These are phyloP conservation scores for Amitus sp. DNA, from an alignment of 2,888 invertebrate species.

Conservation along the genomic window DNA sequence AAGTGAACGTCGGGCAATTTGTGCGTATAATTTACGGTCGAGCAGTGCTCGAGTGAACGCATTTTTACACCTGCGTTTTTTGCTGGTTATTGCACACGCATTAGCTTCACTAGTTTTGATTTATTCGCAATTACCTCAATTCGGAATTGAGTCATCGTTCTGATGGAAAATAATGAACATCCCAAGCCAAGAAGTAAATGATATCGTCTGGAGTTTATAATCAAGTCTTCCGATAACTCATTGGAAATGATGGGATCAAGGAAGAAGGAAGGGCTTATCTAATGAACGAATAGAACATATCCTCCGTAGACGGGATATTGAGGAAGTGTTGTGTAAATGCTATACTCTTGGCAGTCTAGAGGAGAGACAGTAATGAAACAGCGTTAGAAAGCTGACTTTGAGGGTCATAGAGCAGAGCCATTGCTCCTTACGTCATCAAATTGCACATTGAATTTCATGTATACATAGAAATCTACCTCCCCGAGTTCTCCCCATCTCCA, in stretches of 20 bases:
- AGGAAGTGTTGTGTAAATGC: constrained; percentile 25
- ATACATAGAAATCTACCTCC: constrained; percentile 15
- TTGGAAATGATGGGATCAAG: constrained; percentile 1
- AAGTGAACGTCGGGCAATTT: too few relatives aligned
- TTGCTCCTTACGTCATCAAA: constrained; percentile 32
- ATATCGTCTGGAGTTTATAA: too few relatives aligned
- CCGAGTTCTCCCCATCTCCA: too few relatives aligned
- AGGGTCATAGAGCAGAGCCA: constrained; percentile 54
- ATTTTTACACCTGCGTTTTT: neutral
- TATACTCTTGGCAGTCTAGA: constrained; percentile 10
- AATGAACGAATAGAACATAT: constrained; percentile 6
- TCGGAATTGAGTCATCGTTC: too few relatives aligned
- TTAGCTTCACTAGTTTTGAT: neutral
- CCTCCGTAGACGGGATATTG: constrained; percentile 9
- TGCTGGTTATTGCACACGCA: too few relatives aligned
- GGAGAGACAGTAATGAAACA: constrained; percentile 35
- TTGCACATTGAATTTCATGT: constrained; percentile 20
- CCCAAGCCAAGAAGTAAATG: too few relatives aligned
- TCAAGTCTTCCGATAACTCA: too few relatives aligned
- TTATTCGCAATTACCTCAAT: constrained; percentile 7
- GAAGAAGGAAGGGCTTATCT: constrained; percentile 8
- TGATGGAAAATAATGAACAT: too few relatives aligned
- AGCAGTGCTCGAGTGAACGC: too few relatives aligned
- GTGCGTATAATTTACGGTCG: too few relatives aligned
- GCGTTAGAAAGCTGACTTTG: constrained; percentile 48